These are phyloP conservation scores for Heteromurus nitidus DNA, from an alignment of 2,888 invertebrate species.

Conservation along the genomic window DNA sequence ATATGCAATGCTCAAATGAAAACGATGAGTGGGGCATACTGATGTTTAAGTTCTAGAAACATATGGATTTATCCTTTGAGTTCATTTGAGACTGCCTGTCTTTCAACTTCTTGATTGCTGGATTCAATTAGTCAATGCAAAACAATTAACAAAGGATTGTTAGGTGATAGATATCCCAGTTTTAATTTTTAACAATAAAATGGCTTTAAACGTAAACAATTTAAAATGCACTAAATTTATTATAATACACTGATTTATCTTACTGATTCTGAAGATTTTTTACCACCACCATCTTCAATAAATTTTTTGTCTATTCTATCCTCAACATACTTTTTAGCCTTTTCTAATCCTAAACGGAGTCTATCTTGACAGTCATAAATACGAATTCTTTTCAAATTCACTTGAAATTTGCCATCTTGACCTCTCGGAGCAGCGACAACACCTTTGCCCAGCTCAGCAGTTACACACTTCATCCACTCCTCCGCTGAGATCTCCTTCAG, in stretches of 20 bases:
- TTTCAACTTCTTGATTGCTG: neutral
- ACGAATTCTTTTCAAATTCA: conserved; percentile 83
- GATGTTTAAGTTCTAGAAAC: no score
- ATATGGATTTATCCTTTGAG: neutral
- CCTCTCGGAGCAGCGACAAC: conserved; percentile 78
- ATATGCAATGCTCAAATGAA: no score
- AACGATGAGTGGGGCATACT: no score
- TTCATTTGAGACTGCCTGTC: neutral
- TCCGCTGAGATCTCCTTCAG: conserved; percentile 80
- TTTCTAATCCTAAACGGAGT: conserved; percentile 61
- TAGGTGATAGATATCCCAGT: no score
- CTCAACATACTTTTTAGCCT: conserved; percentile 63
- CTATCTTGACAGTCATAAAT: conserved; percentile 76
- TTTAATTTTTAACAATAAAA: no score
- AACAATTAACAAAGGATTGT: no score
- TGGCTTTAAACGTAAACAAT: neutral
- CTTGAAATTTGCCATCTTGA: conserved; percentile 79
- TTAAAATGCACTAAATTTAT: neutral
- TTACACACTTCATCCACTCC: conserved; percentile 82
- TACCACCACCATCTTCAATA: conserved; percentile 32
- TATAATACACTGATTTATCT: conserved; percentile 2
- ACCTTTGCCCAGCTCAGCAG: conserved; percentile 79
- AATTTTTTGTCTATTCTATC: conserved; percentile 34
- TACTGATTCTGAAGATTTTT: conserved; percentile 9
- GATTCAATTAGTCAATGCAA: neutral